A percentile compares a stretch with the other conserved stretches of the same genome.
Evolutionary conservation across 1,140 invertebrate genomes (phyloP).

Genomic region (Camponotus vicinus): DNA sequence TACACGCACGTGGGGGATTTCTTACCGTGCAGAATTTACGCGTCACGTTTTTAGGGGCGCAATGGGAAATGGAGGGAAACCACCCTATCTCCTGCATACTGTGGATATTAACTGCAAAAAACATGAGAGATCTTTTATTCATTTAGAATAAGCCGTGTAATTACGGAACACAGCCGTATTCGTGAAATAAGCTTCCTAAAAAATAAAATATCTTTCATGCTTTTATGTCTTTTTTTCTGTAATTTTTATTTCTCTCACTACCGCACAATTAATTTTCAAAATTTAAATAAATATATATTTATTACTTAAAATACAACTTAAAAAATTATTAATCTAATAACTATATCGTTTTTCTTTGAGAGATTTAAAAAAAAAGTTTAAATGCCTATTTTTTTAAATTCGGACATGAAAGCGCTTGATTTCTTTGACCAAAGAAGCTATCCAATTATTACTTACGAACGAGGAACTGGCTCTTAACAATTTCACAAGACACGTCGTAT

Average conservation of each 20-base stretch:
- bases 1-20: conserved; percentile 12
- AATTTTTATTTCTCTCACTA: not conserved
- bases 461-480: not conserved
- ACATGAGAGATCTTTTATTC: conserved; percentile 26
- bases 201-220: not conserved
- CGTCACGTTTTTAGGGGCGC: conserved; percentile 5
- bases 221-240: not conserved
- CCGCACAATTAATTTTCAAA: not conserved
- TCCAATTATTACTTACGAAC: not conserved
- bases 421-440: not conserved
- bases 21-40: conserved; percentile 27
- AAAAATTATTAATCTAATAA: not conserved
- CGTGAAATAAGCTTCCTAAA: not conserved
- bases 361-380: not conserved
- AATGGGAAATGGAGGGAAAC: conserved; percentile 1
- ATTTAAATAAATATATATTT: not conserved
- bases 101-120: conserved; percentile 5
- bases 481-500: not conserved
- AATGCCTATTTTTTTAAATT: too few species aligned
- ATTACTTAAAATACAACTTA: too few species aligned
- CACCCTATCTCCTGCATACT: not conserved
- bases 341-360: not conserved
- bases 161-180: not conserved
- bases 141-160: not conserved
- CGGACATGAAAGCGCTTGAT: not conserved